Evolutionary conservation across 2,888 invertebrate genomes (phyloP).

Genomic region (Sisyra terminalis): DNA sequence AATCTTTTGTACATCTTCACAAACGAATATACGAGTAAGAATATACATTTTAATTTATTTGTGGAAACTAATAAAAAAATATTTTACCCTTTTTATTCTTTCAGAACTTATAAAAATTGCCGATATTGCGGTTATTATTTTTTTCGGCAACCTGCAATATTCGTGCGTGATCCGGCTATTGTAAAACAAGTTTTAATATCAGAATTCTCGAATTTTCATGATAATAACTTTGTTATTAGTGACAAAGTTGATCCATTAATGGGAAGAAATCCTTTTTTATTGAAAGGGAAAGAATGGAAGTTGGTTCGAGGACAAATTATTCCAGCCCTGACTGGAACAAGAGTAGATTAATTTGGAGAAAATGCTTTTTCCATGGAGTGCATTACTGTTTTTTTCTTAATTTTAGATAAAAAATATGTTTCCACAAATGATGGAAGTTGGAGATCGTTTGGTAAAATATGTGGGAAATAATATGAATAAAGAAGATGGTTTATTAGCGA

Average conservation of each 20-base stretch:
- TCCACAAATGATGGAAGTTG: slow-evolving; percentile 26
- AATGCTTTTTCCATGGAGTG: neutral
- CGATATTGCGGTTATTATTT: neutral
- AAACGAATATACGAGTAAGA: no score
- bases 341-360: neutral
- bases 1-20: no score
- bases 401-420: slow-evolving; percentile 24
- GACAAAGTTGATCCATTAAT: slow-evolving; percentile 15
- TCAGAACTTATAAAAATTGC: neutral
- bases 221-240: slow-evolving; percentile 8
- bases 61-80: no score
- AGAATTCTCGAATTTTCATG: slow-evolving; percentile 1
- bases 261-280: slow-evolving; percentile 18
- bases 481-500: slow-evolving; percentile 20
- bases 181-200: neutral
- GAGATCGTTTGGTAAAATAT: slow-evolving; percentile 21
- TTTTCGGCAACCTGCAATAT: neutral
- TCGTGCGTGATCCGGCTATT: neutral
- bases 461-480: slow-evolving; percentile 17
- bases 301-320: slow-evolving; percentile 7
- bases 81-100: neutral
- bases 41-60: no score
- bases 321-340: neutral
- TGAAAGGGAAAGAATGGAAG: slow-evolving; percentile 16
- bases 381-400: neutral